phyloP scores from a whole-genome alignment of 1,140 invertebrate species.

The Drosophila hydei region DNA sequence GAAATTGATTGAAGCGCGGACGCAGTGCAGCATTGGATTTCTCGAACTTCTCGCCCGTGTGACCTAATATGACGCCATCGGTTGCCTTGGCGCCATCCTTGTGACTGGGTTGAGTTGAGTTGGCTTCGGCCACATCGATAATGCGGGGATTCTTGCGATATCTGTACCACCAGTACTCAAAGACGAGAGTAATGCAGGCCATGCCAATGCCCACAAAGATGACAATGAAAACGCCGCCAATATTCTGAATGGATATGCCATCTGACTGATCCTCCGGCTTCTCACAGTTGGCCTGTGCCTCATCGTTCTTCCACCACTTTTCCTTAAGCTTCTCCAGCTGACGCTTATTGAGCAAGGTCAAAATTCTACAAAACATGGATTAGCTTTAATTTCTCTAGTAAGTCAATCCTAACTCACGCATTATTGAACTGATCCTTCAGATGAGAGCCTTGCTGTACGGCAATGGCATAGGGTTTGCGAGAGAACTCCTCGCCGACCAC shows the following conservation, averaged over 20 bases:
- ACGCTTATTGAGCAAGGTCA: slow-evolving; percentile 95
- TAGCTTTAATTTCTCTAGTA: not conserved
- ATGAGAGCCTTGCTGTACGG: slow-evolving; percentile 97
- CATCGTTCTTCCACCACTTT: slow-evolving; percentile 97
- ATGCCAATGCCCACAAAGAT: slow-evolving; percentile 97
- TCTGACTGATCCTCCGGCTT: slow-evolving; percentile 96
- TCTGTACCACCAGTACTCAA: slow-evolving; percentile 98
- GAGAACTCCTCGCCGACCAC: slow-evolving; percentile 98
- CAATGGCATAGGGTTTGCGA: slow-evolving; percentile 97
- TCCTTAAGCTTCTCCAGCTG: slow-evolving; percentile 97
- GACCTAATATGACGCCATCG: slow-evolving; percentile 77
- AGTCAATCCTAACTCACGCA: slow-evolving; percentile 86
- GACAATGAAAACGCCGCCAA: slow-evolving; percentile 98
- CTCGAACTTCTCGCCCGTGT: slow-evolving; percentile 74
- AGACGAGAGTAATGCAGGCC: slow-evolving; percentile 94
- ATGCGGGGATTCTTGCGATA: slow-evolving; percentile 87
- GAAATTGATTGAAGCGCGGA: slow-evolving; percentile 81
- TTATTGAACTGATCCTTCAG: slow-evolving; percentile 96
- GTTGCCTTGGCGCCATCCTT: slow-evolving; percentile 59
- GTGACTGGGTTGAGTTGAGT: slow-evolving; percentile 25
- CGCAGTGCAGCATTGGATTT: slow-evolving; percentile 76
- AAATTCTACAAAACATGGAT: slow-evolving; percentile 87
- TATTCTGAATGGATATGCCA: slow-evolving; percentile 98
- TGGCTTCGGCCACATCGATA: slow-evolving; percentile 84
- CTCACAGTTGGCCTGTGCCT: slow-evolving; percentile 91